Percentiles rank a stretch among this genome's conserved stretches.
These are phyloP conservation scores for Cathartes aura DNA, from an alignment of 2,113 vertebrate genomes.

Conservation along the genomic window DNA sequence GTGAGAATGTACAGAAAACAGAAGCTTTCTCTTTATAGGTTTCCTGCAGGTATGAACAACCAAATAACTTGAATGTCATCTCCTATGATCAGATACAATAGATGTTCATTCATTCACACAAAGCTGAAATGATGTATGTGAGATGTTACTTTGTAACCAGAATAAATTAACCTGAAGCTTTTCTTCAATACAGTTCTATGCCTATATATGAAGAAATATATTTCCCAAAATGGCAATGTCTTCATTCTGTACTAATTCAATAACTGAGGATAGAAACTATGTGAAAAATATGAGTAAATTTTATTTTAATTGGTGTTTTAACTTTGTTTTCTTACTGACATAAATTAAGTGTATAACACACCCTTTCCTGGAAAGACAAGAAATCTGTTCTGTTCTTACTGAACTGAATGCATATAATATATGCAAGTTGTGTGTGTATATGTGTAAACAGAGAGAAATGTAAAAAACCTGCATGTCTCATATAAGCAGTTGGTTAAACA, in stretches of 20 bases:
- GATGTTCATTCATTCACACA: neutral
- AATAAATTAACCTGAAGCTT: neutral
- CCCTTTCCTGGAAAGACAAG: neutral
- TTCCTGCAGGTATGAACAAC: neutral
- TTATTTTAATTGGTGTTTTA: neutral
- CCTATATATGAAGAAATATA: neutral
- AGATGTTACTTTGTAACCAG: neutral
- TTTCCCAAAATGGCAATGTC: neutral
- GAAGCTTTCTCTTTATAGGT: neutral
- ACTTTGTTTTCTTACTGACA: neutral
- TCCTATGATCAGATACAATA: neutral
- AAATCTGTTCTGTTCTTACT: neutral
- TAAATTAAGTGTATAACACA: neutral
- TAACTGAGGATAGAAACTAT: neutral
- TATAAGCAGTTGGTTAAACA: neutral
- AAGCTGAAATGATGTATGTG: neutral
- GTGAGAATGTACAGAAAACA: neutral
- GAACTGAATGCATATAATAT: neutral
- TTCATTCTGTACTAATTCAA: neutral
- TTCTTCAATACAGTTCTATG: neutral
- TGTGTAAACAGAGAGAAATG: neutral
- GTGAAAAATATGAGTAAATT: neutral
- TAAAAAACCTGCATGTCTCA: neutral
- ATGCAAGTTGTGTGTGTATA: neutral
- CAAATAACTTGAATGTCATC: neutral